phyloP scores from a whole-genome alignment of 2,888 invertebrate genomes.

The Eilema caniola region DNA sequence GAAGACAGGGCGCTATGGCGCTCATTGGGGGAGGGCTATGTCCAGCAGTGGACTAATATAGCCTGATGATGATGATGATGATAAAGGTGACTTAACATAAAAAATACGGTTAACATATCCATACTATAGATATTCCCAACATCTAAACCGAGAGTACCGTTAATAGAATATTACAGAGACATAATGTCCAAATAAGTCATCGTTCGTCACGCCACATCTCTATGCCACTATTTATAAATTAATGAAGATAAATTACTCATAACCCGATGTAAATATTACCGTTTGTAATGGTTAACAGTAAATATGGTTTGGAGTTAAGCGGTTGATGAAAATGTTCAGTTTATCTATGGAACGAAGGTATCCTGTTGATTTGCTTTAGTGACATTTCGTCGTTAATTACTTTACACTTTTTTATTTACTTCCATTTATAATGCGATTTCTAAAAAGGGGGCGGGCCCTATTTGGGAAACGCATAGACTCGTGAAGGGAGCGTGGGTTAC shows the following conservation, averaged over 20 bases:
- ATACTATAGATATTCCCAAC: constrained; percentile 43
- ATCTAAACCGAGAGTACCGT: constrained; percentile 64
- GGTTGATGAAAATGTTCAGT: no score
- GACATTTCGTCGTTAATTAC: no score
- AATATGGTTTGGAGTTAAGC: constrained; percentile 21
- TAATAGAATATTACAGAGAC: constrained; percentile 71
- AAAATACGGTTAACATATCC: constrained; percentile 63
- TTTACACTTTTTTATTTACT: not conserved
- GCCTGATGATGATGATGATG: no score
- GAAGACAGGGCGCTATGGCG: no score
- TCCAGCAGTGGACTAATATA: no score
- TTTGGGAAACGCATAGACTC: no score
- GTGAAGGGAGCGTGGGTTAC: no score
- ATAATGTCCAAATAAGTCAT: constrained; percentile 74
- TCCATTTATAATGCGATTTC: no score
- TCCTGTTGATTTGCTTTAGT: not conserved
- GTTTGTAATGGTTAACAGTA: constrained; percentile 34
- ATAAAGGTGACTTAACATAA: constrained; percentile 48
- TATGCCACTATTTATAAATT: constrained; percentile 48
- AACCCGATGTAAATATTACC: constrained; percentile 37
- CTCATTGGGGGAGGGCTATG: no score
- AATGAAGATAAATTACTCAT: constrained; percentile 42
- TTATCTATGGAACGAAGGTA: not conserved
- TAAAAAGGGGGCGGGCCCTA: no score
- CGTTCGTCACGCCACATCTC: constrained; percentile 66